Conservation (phyloP, 1,140 invertebrate genomes). For the Rhagoletis zephyria region DNA sequence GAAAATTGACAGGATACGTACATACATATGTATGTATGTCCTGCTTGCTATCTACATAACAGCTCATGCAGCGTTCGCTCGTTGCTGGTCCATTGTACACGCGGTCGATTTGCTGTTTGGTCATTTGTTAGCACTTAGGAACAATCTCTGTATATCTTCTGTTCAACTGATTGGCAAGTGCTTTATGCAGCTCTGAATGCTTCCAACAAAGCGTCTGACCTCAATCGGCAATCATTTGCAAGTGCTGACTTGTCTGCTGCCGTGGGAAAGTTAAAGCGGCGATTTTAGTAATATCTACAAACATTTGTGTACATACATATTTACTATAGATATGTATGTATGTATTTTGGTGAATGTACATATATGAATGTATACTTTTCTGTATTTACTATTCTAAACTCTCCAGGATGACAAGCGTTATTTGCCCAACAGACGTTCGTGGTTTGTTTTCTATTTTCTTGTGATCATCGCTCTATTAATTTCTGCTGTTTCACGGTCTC, state of each 20-base stretch:
- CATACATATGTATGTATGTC: neutral
- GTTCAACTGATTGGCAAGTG: conserved; percentile 16
- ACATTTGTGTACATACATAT: neutral
- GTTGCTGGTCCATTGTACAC: neutral
- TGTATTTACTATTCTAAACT: neutral
- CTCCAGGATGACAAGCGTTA: neutral
- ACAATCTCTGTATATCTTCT: neutral
- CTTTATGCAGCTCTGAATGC: neutral
- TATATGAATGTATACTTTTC: neutral
- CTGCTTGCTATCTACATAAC: neutral
- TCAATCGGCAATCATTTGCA: conserved; percentile 35
- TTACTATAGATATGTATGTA: neutral
- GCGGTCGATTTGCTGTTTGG: neutral
- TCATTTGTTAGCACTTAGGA: conserved; percentile 35
- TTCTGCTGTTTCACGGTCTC: conserved; percentile 11
- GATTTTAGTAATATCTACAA: conserved; percentile 12
- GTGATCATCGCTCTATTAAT: conserved; percentile 2
- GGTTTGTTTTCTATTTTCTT: neutral
- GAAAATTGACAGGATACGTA: neutral
- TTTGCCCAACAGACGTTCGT: neutral
- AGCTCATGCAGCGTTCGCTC: neutral
- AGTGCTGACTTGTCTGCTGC: neutral
- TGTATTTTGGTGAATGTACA: neutral
- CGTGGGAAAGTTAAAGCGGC: conserved; percentile 39
- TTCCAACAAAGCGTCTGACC: conserved; percentile 20